These are phyloP conservation scores for Arenaria interpres DNA, from an alignment of 2,113 vertebrate genomes.

Conservation along the genomic window DNA sequence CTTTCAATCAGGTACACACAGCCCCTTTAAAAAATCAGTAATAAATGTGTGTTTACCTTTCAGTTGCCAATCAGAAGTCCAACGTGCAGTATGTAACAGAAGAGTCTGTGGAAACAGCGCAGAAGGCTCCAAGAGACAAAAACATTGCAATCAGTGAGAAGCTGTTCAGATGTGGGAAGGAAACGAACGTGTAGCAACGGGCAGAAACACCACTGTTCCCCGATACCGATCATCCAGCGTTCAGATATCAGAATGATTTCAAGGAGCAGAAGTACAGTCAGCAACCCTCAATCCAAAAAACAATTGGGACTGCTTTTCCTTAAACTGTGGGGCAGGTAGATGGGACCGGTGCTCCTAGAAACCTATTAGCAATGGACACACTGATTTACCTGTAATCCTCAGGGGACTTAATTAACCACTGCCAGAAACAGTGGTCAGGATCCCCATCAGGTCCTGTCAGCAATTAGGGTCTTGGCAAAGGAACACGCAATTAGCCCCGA, in stretches of 20 bases:
- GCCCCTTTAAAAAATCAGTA: neutral
- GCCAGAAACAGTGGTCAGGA: neutral
- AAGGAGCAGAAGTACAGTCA: neutral
- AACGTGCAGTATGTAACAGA: constrained; percentile 75
- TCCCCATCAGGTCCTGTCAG: neutral
- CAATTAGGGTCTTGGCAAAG: neutral
- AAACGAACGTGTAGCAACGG: constrained; percentile 39
- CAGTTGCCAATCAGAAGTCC: constrained; percentile 72
- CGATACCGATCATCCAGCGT: accelerated
- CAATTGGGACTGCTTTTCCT: neutral
- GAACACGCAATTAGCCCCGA: accelerated
- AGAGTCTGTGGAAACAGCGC: neutral
- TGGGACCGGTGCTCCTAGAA: neutral
- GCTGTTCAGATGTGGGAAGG: neutral
- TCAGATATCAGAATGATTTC: neutral
- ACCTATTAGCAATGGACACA: neutral
- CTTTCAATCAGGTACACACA: neutral
- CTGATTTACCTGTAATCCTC: neutral
- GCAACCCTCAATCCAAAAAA: neutral
- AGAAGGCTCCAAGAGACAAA: neutral
- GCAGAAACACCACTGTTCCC: neutral
- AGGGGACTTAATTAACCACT: neutral
- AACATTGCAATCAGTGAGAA: neutral
- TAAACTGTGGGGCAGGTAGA: neutral
- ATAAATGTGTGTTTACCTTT: neutral